phyloP scores from a whole-genome alignment of 2,888 invertebrate genomes.

The Tipula confusa region DNA sequence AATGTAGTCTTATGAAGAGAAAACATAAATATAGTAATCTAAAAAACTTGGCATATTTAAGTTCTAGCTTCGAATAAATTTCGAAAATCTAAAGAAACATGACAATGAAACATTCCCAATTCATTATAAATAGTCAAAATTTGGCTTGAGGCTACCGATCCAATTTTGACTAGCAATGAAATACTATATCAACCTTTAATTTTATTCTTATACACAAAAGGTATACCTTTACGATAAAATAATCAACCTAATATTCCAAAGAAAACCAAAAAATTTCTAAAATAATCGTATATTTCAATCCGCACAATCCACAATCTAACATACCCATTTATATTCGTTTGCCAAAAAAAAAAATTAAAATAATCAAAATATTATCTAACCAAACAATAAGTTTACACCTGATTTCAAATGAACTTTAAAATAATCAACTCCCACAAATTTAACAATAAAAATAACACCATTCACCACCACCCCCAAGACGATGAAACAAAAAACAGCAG shows the following conservation, averaged over 20 bases:
- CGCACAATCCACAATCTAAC: neutral
- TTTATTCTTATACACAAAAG: too few species aligned
- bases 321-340: neutral
- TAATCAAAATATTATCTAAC: neutral
- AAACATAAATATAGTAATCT: too few species aligned
- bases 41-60: too few species aligned
- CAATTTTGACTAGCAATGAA: too few species aligned
- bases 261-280: neutral
- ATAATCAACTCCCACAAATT: slow-evolving; percentile 3
- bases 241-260: neutral
- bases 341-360: neutral
- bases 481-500: neutral
- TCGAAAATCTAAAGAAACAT: too few species aligned
- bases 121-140: too few species aligned
- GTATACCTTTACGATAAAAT: neutral
- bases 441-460: neutral
- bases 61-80: too few species aligned
- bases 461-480: neutral
- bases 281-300: neutral
- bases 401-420: slow-evolving; percentile 20
- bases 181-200: neutral
- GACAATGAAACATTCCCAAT: too few species aligned
- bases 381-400: slow-evolving; percentile 25
- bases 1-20: too few species aligned
- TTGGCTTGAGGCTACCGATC: too few species aligned